Conservation (phyloP, 2,888 invertebrate species). For the Liodrosophila aerea region DNA sequence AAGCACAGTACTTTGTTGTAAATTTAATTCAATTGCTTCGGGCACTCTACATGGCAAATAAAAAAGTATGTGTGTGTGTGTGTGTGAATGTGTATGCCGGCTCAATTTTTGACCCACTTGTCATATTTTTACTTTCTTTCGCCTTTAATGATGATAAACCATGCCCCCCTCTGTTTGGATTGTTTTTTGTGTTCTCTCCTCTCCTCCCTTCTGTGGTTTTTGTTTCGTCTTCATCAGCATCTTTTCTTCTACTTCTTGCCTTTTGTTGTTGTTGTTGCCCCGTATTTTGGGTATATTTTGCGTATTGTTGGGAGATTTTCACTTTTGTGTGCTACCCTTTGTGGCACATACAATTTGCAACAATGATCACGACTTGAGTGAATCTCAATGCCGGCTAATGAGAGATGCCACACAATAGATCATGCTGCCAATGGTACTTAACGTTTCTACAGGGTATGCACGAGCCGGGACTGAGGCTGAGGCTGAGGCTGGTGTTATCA, state of each 20-base stretch:
- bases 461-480: slow-evolving; percentile 24
- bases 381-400: slow-evolving; percentile 18
- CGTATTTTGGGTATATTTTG: slow-evolving; percentile 25
- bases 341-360: not conserved
- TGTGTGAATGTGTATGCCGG: slow-evolving; percentile 43
- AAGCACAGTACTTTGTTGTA: slow-evolving; percentile 24
- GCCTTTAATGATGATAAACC: slow-evolving; percentile 57
- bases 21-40: slow-evolving; percentile 40
- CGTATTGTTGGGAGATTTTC: slow-evolving; percentile 51
- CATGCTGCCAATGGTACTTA: not conserved
- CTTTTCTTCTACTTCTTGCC: slow-evolving; percentile 20
- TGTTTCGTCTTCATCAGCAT: not conserved
- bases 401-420: slow-evolving; percentile 16
- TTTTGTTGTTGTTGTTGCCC: slow-evolving; percentile 17
- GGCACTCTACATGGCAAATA: too few relatives aligned
- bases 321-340: slow-evolving; percentile 56
- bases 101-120: slow-evolving; percentile 70
- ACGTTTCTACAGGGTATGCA: slow-evolving; percentile 31
- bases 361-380: slow-evolving; percentile 9
- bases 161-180: slow-evolving; percentile 18
- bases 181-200: slow-evolving; percentile 2
- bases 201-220: slow-evolving; percentile 6
- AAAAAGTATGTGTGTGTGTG: slow-evolving; percentile 11
- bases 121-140: slow-evolving; percentile 71
- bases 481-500: slow-evolving; percentile 36